Evolutionary conservation across 2,888 invertebrate species (phyloP).

Genomic region (Abrostola triplasia): DNA sequence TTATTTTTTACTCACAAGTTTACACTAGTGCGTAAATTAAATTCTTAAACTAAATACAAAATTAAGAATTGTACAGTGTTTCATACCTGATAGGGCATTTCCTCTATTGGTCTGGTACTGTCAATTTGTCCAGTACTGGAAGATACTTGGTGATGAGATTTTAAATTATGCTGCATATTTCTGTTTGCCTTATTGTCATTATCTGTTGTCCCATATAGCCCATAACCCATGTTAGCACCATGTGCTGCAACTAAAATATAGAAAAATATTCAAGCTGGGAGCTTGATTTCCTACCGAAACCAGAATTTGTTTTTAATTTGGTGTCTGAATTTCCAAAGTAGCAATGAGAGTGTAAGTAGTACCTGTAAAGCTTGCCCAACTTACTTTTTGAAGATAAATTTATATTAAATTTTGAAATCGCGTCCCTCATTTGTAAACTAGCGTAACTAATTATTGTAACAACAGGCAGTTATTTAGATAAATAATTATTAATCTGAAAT

Average conservation of each 20-base stretch:
- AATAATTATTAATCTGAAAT: too few species aligned
- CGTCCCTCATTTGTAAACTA: too few species aligned
- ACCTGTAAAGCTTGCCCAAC: not conserved
- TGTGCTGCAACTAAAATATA: constrained; percentile 85
- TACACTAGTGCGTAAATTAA: too few species aligned
- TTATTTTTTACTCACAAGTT: too few species aligned
- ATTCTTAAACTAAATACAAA: too few species aligned
- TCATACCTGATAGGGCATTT: constrained; percentile 89
- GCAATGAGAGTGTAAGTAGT: too few species aligned
- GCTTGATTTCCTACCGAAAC: constrained; percentile 3
- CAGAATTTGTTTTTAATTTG: not conserved
- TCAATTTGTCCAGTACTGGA: constrained; percentile 78
- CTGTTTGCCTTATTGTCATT: constrained; percentile 75
- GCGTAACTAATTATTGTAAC: too few species aligned
- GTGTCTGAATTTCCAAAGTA: not conserved
- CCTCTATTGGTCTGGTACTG: constrained; percentile 82
- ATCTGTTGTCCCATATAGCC: constrained; percentile 86
- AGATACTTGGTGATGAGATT: constrained; percentile 84
- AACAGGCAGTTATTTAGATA: too few species aligned
- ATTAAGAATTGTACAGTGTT: not conserved
- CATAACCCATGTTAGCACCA: constrained; percentile 88
- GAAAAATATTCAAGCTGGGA: constrained; percentile 38
- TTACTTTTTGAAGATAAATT: not conserved
- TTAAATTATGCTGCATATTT: constrained; percentile 80
- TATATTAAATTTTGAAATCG: too few species aligned